phyloP scores from a whole-genome alignment of 2,888 invertebrate species.

The Dicyrtomina minuta region DNA sequence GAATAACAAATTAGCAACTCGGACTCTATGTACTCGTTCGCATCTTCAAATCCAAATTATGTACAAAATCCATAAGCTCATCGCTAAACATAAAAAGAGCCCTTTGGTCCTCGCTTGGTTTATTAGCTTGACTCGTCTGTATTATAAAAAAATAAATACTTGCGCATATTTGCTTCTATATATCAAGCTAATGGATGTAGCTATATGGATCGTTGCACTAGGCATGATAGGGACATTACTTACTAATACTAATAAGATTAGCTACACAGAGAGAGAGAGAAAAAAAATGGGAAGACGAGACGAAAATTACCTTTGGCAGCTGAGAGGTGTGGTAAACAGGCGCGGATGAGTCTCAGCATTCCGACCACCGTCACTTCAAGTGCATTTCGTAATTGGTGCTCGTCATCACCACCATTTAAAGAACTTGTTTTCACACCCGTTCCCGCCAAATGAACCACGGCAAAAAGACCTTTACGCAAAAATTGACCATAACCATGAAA shows the following conservation, averaged over 20 bases:
- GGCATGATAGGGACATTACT: neutral
- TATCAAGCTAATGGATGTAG: no score
- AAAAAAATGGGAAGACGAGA: neutral
- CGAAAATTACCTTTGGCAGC: slow-evolving; percentile 49
- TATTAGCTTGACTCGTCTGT: no score
- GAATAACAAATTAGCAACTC: neutral
- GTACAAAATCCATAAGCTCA: no score
- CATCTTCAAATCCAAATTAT: no score
- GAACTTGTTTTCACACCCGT: slow-evolving; percentile 46
- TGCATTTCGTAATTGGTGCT: slow-evolving; percentile 51
- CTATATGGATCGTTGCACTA: no score
- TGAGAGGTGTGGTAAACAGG: slow-evolving; percentile 49
- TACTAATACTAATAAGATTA: neutral
- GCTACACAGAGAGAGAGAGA: neutral
- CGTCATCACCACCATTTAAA: slow-evolving; percentile 48
- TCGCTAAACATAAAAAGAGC: no score
- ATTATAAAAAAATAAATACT: no score
- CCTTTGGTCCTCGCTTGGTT: no score
- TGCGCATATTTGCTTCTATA: no score
- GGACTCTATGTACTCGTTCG: neutral
- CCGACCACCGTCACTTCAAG: slow-evolving; percentile 52
- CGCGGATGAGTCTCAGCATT: slow-evolving; percentile 48
- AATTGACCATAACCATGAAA: slow-evolving; percentile 18
- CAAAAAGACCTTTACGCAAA: slow-evolving; percentile 69
- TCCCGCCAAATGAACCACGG: slow-evolving; percentile 80